A percentile compares a stretch with the other conserved stretches of the same genome.
Conservation (phyloP, 2,113 vertebrate genomes). For the Haliaeetus leucogaster region DNA sequence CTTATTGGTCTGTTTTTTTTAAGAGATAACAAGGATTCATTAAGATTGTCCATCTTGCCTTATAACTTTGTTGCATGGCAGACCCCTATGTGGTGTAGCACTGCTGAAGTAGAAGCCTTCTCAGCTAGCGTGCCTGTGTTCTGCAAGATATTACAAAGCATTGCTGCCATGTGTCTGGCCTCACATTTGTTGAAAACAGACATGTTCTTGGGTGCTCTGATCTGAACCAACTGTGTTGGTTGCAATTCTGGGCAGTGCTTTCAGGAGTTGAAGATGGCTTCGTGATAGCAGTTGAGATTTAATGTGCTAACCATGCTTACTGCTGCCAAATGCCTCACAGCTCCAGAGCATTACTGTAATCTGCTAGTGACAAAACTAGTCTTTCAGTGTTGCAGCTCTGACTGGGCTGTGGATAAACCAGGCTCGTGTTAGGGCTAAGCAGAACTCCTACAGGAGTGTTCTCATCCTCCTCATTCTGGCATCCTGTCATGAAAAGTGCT, state of each 20-base stretch:
- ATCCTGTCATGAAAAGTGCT: neutral
- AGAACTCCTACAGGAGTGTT: neutral
- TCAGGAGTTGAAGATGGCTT: neutral
- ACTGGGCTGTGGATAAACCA: neutral
- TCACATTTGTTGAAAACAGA: neutral
- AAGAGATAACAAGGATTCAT: neutral
- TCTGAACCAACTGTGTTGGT: neutral
- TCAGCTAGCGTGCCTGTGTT: neutral
- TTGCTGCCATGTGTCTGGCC: neutral
- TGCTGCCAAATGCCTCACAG: neutral
- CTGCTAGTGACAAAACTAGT: neutral
- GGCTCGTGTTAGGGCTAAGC: neutral
- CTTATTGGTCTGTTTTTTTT: neutral
- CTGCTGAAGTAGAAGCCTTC: neutral
- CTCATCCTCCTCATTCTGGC: neutral
- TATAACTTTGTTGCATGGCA: neutral
- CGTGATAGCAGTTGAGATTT: neutral
- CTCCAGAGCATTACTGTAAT: neutral
- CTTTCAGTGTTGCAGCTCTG: neutral
- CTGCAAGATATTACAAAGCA: neutral
- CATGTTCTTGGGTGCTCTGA: neutral
- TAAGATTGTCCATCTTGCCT: neutral
- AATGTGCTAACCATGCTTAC: neutral
- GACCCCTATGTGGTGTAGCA: neutral
- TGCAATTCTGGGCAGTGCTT: neutral